Percentiles rank a stretch among this genome's conserved stretches.
Conservation (phyloP, 2,888 invertebrate species). For the Yponomeuta evonymella region DNA sequence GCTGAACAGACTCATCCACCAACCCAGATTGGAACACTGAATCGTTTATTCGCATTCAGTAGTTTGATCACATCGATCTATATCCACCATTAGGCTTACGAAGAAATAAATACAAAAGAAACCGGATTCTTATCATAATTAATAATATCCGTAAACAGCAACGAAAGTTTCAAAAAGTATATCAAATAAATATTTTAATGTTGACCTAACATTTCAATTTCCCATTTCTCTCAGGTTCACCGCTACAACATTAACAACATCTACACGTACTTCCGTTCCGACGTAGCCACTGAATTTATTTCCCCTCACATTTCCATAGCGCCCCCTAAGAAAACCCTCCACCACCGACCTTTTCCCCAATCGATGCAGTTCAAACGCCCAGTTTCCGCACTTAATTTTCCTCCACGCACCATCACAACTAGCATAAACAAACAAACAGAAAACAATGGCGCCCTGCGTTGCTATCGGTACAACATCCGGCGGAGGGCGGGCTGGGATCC, state of each 20-base stretch:
- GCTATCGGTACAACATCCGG: not conserved
- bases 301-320: not conserved
- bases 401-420: not conserved
- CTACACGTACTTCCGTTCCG: not conserved
- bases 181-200: too few relatives aligned
- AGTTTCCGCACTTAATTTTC: not conserved
- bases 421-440: not conserved
- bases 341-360: not conserved
- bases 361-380: not conserved
- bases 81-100: too few relatives aligned
- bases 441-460: not conserved
- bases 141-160: too few relatives aligned
- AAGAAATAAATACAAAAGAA: too few relatives aligned
- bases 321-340: not conserved
- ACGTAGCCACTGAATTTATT: not conserved
- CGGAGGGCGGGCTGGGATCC: conserved; percentile 52
- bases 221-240: too few relatives aligned
- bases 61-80: too few relatives aligned
- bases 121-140: too few relatives aligned
- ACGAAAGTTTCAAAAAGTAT: too few relatives aligned
- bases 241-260: not conserved
- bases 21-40: too few relatives aligned
- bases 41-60: too few relatives aligned
- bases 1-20: too few relatives aligned
- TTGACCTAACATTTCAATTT: too few relatives aligned